These are phyloP conservation scores for Diplazon laetatorius DNA, from an alignment of 2,888 invertebrate species.

Conservation along the genomic window DNA sequence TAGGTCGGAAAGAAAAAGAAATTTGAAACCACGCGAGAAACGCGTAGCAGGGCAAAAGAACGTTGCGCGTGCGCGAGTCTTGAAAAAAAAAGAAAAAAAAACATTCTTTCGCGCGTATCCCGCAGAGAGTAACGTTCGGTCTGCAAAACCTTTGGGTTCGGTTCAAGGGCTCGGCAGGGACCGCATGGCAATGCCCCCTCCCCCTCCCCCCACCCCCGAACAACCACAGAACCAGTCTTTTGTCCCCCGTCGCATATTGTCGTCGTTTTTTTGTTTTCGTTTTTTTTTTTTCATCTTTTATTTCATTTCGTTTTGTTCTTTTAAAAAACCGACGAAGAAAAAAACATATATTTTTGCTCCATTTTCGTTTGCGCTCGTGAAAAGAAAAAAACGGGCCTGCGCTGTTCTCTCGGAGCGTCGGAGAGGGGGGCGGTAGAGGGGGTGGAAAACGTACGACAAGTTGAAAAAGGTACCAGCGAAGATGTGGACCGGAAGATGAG, in stretches of 20 bases:
- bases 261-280: not conserved
- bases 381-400: slow-evolving; percentile 30
- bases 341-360: slow-evolving; percentile 5
- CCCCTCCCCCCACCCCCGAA: slow-evolving; percentile 9
- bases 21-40: slow-evolving; percentile 27
- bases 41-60: not conserved
- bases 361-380: slow-evolving; percentile 41
- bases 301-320: not conserved
- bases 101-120: slow-evolving; percentile 27
- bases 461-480: slow-evolving; percentile 22
- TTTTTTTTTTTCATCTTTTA: not conserved
- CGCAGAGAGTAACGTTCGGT: slow-evolving; percentile 21
- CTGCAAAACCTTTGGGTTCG: not conserved
- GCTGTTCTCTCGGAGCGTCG: too few relatives aligned
- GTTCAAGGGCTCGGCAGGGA: slow-evolving; percentile 11
- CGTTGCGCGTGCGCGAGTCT: not conserved
- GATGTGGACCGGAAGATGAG: slow-evolving; percentile 27
- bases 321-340: too few relatives aligned
- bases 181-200: slow-evolving; percentile 17
- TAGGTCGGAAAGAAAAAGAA: slow-evolving; percentile 32
- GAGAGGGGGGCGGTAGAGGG: not conserved
- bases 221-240: slow-evolving; percentile 42
- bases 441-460: slow-evolving; percentile 37
- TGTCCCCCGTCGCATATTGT: slow-evolving; percentile 23
- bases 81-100: not conserved